Base-by-base conservation (phyloP, 2,888 invertebrate genomes). In the Pandemis heparana region DNA sequence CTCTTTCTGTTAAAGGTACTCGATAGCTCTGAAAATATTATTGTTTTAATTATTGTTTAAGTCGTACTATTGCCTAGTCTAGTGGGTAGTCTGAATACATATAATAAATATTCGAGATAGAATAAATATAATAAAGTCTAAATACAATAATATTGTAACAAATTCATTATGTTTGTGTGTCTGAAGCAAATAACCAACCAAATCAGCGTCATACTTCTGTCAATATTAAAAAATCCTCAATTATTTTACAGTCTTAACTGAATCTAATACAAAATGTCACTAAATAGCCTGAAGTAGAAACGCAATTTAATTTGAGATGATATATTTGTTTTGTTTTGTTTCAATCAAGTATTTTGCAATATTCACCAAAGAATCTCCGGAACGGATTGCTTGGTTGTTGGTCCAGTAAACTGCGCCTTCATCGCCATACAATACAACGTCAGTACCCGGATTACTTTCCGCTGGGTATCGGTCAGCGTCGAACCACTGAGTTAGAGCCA, bases 341-440 rank as follows among this genome's bases (percentile, higher is more conserved):
- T 5, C n/a, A n/a, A 48, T n/a, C n/a, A 14, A 48, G 6, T n/a
- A 5, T 59, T 32, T 32, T 2, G 9, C 10, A 60, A 9, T 2
- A 85, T 92, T 92, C 90, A 97, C 97, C 92, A 96, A 94, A 77
- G 95, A 88, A 70, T 94, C 88, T 51, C 95, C 95, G 38, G 96
- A 95, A 67, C 89, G 86, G 39, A 96, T 90, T 3, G 94, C 87
- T 43, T 88, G 87, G 1, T 96, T 96, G 83, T 96, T 96, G 16
- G 95, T 95, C 97, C 98, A 98, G 85, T 96, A 96, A 38, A 98
- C 87, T 0, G 97, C 96, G 16, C 97, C 94, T 32, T 96, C 96
- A 80, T 97, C 97, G 12, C 98, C 97, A 74, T 96, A 95, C 0
- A 99, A 95, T 56, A 98, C 96, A 0, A 99, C 96, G 87, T 99